These are phyloP conservation scores for Ascaphus truei DNA, from an alignment of 2,113 vertebrate species.

Conservation along the genomic window DNA sequence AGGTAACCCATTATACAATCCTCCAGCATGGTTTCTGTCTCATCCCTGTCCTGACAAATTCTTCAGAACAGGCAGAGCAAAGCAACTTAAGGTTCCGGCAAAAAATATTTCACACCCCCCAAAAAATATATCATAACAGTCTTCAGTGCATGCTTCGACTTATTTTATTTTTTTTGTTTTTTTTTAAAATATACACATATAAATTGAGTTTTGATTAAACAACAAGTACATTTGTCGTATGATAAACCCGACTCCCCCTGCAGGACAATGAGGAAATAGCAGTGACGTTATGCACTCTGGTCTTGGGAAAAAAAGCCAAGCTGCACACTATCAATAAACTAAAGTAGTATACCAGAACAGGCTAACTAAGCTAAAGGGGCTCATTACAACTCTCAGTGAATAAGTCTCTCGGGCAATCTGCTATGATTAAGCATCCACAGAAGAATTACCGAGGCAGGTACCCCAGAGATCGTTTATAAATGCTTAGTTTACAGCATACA, in stretches of 20 bases:
- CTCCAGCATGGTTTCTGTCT: background rate
- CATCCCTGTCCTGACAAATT: no score
- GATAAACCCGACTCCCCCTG: conserved; percentile 8
- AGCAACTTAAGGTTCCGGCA: background rate
- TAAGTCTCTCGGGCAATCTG: background rate
- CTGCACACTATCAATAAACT: background rate
- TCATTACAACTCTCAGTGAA: background rate
- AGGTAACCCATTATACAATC: background rate
- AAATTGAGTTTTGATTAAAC: conserved; percentile 1
- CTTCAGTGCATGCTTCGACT: no score
- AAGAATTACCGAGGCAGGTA: conserved; percentile 9
- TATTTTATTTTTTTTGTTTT: conserved; percentile 5
- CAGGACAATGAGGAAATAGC: conserved; percentile 1
- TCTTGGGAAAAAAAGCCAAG: background rate
- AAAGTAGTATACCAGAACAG: background rate
- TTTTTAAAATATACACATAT: no score
- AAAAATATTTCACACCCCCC: no score
- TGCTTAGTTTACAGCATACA: conserved; percentile 13
- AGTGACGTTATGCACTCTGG: background rate
- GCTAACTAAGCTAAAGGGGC: conserved; percentile 10
- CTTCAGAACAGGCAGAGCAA: no score
- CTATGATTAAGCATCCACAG: conserved; percentile 3
- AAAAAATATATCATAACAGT: no score
- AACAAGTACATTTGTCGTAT: background rate
- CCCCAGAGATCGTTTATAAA: conserved; percentile 8